These are phyloP conservation scores for Lithobates pipiens DNA, from an alignment of 2,797 vertebrate species.

Conservation along the genomic window DNA sequence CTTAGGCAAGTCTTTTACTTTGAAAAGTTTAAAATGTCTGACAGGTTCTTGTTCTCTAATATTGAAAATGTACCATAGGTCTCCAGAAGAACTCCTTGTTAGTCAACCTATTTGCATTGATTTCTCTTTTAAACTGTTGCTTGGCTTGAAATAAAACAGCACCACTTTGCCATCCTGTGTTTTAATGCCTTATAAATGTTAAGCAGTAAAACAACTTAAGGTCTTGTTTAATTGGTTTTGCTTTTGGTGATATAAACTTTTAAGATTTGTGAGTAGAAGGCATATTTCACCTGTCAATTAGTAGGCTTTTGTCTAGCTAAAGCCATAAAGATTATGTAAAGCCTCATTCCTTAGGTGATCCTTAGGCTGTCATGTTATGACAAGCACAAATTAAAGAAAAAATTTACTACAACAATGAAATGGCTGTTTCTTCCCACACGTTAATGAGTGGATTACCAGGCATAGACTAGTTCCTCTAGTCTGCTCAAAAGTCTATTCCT, in stretches of 20 bases:
- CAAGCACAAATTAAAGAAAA: slow-evolving; percentile 39
- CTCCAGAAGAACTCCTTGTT: not conserved
- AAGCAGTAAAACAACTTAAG: not conserved
- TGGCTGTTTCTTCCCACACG: slow-evolving; percentile 6
- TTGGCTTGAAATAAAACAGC: not conserved
- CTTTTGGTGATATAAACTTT: slow-evolving; percentile 10
- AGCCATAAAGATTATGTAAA: slow-evolving; percentile 50
- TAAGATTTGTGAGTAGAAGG: slow-evolving; percentile 1
- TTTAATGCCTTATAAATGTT: not conserved
- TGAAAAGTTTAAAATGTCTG: not conserved
- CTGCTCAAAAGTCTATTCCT: not conserved
- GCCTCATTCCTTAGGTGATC: slow-evolving; percentile 42
- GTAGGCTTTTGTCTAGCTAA: slow-evolving; percentile 43
- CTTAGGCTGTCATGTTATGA: slow-evolving; percentile 26
- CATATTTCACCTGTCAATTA: slow-evolving; percentile 50
- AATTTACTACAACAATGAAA: slow-evolving; percentile 14
- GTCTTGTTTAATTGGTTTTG: slow-evolving; percentile 35
- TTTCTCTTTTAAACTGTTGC: not conserved
- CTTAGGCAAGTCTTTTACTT: no score
- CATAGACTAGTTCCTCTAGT: not conserved
- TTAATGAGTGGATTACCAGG: slow-evolving; percentile 42
- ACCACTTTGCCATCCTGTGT: not conserved
- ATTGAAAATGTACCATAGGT: not conserved
- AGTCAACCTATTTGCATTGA: not conserved
- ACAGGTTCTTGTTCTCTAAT: not conserved